Percentiles rank a stretch among this genome's conserved stretches.
phyloP scores from a whole-genome alignment of 2,113 vertebrate genomes.

The Hippopotamus amphibius region DNA sequence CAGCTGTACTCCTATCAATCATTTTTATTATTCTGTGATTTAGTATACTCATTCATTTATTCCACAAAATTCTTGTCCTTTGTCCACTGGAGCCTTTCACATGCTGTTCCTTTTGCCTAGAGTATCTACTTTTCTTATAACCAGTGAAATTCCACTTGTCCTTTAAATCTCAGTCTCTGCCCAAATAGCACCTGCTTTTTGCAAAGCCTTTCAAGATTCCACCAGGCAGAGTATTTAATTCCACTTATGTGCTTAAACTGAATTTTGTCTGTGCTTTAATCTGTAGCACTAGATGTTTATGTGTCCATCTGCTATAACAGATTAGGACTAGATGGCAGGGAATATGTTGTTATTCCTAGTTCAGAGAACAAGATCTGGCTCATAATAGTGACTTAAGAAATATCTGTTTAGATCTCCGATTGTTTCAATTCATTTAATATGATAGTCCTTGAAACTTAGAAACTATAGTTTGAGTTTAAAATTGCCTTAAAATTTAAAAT shows the following conservation, averaged over 20 bases:
- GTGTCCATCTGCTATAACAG: not conserved
- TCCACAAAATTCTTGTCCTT: constrained; percentile 27
- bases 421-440: constrained; percentile 45
- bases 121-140: not conserved
- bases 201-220: constrained; percentile 19
- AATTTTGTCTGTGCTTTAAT: constrained; percentile 35
- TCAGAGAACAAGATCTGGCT: not conserved
- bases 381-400: constrained; percentile 38
- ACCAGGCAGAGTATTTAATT: not conserved
- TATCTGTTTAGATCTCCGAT: not conserved
- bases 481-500: not conserved
- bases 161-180: not conserved
- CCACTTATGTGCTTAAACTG: not conserved
- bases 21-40: not conserved
- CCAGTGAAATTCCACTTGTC: not conserved
- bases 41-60: constrained; percentile 21
- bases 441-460: constrained; percentile 32
- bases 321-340: not conserved
- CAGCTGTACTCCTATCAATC: not conserved
- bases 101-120: not conserved
- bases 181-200: constrained; percentile 1
- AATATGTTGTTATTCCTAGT: not conserved
- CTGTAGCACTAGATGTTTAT: not conserved
- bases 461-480: not conserved
- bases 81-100: not conserved